These are phyloP conservation scores for Cheirogaleus major DNA, from an alignment of 2,797 vertebrate species.

Conservation along the genomic window DNA sequence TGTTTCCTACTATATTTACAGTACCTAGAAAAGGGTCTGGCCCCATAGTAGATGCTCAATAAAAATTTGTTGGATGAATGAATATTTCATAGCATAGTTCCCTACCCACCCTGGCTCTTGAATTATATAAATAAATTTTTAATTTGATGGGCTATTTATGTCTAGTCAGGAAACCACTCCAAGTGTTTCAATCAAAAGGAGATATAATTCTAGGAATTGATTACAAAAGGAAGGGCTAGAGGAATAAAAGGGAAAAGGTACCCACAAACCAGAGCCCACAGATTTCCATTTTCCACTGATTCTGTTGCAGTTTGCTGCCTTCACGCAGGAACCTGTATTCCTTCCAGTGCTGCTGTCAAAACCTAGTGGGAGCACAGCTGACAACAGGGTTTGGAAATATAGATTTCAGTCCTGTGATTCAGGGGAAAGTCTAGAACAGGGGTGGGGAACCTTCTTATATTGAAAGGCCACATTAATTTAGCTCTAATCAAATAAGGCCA, in stretches of 20 bases:
- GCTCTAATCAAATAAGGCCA: no score
- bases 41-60: not conserved
- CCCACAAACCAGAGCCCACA: not conserved
- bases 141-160: not conserved
- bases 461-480: no score
- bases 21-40: not conserved
- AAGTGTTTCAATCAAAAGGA: not conserved
- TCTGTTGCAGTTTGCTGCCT: not conserved
- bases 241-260: not conserved
- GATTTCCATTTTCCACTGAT: not conserved
- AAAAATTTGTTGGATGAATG: not conserved
- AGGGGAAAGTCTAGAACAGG: not conserved
- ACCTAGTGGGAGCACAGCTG: not conserved
- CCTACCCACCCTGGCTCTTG: not conserved
- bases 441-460: no score
- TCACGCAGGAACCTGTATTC: not conserved
- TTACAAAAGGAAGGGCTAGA: conserved; percentile 3
- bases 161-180: not conserved
- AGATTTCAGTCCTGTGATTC: not conserved
- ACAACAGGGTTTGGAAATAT: not conserved
- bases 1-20: not conserved
- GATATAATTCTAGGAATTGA: not conserved
- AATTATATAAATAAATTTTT: not conserved
- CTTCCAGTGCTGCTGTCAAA: not conserved
- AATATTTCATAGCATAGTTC: conserved; percentile 10